phyloP scores from a whole-genome alignment of 2,888 invertebrate genomes.

The Melinopterus prodromus region DNA sequence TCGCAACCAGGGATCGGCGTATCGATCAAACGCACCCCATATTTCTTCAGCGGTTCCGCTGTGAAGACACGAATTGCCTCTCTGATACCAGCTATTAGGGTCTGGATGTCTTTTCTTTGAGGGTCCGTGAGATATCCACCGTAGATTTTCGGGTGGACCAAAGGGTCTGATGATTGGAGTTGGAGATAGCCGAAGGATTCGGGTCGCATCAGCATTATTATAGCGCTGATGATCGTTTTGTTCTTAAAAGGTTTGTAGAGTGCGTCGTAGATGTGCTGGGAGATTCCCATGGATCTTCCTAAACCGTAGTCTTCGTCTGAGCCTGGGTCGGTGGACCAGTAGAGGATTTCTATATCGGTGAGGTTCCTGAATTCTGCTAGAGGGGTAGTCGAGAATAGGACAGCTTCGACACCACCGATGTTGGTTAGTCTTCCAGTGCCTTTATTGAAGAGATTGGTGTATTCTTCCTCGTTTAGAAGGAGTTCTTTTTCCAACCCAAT shows the following conservation, averaged over 20 bases:
- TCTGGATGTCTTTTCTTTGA: constrained; percentile 63
- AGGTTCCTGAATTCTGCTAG: constrained; percentile 50
- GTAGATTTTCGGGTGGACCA: constrained; percentile 74
- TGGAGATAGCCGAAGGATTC: constrained; percentile 72
- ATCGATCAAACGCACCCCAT: constrained; percentile 64
- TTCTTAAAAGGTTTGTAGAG: constrained; percentile 66
- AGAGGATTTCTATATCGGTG: constrained; percentile 75
- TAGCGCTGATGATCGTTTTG: constrained; percentile 61
- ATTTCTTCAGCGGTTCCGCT: constrained; percentile 66
- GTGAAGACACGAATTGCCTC: constrained; percentile 64
- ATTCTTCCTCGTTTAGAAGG: constrained; percentile 54
- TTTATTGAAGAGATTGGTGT: constrained; percentile 50
- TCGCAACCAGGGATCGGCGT: constrained; percentile 64
- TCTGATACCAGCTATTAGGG: constrained; percentile 68
- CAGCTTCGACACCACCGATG: constrained; percentile 14
- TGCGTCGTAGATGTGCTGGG: constrained; percentile 64
- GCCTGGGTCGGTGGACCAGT: constrained; percentile 63
- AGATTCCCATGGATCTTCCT: constrained; percentile 64
- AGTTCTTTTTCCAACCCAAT: constrained; percentile 47
- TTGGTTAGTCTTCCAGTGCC: constrained; percentile 11
- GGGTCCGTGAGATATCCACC: constrained; percentile 78
- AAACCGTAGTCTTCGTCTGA: constrained; percentile 50
- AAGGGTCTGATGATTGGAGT: constrained; percentile 75
- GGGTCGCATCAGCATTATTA: constrained; percentile 75
- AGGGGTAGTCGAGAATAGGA: constrained; percentile 7